These are phyloP conservation scores for Caenorhabditis latens DNA, from an alignment of 1,140 invertebrate species.

Conservation along the genomic window DNA sequence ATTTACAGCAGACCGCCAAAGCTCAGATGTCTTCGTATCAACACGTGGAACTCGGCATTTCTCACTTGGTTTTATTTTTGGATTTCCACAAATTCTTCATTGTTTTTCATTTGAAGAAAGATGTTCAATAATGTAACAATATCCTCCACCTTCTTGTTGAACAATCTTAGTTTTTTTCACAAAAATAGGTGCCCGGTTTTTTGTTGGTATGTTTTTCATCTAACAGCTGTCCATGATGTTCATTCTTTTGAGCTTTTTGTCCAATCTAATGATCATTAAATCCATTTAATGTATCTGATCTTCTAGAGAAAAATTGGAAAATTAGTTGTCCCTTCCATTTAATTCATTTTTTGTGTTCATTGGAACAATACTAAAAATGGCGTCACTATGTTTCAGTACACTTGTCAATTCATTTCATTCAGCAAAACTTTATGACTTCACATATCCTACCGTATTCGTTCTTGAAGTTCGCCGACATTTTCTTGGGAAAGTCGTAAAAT, in stretches of 20 bases:
- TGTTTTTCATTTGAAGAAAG: constrained; percentile 2
- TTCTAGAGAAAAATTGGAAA: too few relatives aligned
- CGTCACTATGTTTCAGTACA: background rate
- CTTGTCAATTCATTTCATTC: background rate
- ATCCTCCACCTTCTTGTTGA: background rate
- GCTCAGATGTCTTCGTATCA: background rate
- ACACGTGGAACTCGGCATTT: background rate
- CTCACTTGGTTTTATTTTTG: background rate
- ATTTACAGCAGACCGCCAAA: constrained; percentile 2
- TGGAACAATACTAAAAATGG: background rate
- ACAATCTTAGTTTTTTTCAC: too few relatives aligned
- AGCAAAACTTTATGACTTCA: background rate
- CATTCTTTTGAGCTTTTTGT: too few relatives aligned
- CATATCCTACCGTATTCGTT: background rate
- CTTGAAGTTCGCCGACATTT: constrained; percentile 9
- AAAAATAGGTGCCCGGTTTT: too few relatives aligned
- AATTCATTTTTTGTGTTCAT: too few relatives aligned
- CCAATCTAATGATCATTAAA: too few relatives aligned
- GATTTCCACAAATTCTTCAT: background rate
- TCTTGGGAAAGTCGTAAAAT: constrained; percentile 1
- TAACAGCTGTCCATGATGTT: too few relatives aligned
- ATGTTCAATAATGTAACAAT: constrained; percentile 12
- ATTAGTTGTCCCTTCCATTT: too few relatives aligned
- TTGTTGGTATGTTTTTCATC: too few relatives aligned
- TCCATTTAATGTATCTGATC: too few relatives aligned